Evolutionary conservation across 2,113 vertebrate species (phyloP).

Genomic region (Solea solea): DNA sequence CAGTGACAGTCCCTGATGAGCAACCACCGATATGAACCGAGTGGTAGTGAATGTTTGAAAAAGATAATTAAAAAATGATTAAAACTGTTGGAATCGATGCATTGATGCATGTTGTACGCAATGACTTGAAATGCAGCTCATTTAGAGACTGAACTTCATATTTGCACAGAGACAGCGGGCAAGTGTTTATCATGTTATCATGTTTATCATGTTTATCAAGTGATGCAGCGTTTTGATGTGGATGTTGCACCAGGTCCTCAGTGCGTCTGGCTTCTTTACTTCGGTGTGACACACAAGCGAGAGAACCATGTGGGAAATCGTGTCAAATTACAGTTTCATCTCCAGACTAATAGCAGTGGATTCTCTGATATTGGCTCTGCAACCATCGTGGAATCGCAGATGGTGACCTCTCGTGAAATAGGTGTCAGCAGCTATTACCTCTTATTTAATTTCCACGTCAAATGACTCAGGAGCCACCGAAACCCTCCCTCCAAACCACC

Average conservation of each 20-base stretch:
- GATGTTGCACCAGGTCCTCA: conserved; percentile 4
- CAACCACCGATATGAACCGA: too few relatives aligned
- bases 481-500: background rate
- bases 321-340: conserved; percentile 51
- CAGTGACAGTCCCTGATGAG: too few relatives aligned
- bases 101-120: too few relatives aligned
- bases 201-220: too few relatives aligned
- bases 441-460: conserved; percentile 75
- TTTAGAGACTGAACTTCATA: too few relatives aligned
- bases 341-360: conserved; percentile 55
- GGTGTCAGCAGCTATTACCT: conserved; percentile 58
- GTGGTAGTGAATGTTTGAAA: too few relatives aligned
- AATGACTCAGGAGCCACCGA: conserved; percentile 52
- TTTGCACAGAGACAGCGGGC: too few relatives aligned
- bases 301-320: conserved; percentile 68
- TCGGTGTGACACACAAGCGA: conserved; percentile 30
- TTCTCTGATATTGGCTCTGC: conserved; percentile 61
- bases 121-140: too few relatives aligned
- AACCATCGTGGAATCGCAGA: conserved; percentile 55
- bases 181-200: too few relatives aligned
- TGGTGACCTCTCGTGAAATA: conserved; percentile 58
- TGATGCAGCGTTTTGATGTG: too few relatives aligned
- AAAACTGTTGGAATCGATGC: too few relatives aligned
- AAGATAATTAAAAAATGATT: too few relatives aligned
- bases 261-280: conserved; percentile 38